Base-by-base conservation (phyloP, 2,888 invertebrate genomes). In the Harpagoxenus sublaevis region DNA sequence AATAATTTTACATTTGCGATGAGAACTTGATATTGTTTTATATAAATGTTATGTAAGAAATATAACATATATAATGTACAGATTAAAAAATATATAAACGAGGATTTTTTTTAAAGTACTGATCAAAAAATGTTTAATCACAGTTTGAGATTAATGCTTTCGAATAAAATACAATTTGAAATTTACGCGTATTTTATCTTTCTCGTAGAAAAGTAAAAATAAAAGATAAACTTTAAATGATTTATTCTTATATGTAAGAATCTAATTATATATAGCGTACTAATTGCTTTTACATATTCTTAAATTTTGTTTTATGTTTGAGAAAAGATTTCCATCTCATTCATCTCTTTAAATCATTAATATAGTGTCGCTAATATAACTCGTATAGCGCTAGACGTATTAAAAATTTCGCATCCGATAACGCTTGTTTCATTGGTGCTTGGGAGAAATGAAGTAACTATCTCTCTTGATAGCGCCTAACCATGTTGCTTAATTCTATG, bases 361-460 rank as follows among this genome's bases (percentile, higher is more conserved):
- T 28, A 23, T n/a, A 51, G 35, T 5, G 5, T 77, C 28, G 28
- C 18, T 42, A 66, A 66, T 39, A 63, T 31, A 35, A 3, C 39
- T 63, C 3, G 4, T 0, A 35, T 60, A 75, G n/a, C 10, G 18
- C 23, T 63, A 71, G 65, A 84, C 82, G 70, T 35, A 81, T 89
- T 88, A 86, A 87, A 86, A 88, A 85, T 75, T 35, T 82, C 77
- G 83, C 70, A 66, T 83, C 85, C 84, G 87, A 89, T 88, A 89
- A 85, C 71, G 85, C 78, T 85, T 87, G 70, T 77, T 79, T 88
- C 81, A 88, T 89, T 86, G 85, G 88, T 87, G 73, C 87, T 89
- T 85, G 62, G 77, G 71, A 86, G 86, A 86, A 89, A 89, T 89
- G 87, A 83, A 87, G 85, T 87, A 87, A 85, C 89, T 85, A 84